phyloP scores from a whole-genome alignment of 2,113 vertebrate genomes.

The Ictalurus punctatus region DNA sequence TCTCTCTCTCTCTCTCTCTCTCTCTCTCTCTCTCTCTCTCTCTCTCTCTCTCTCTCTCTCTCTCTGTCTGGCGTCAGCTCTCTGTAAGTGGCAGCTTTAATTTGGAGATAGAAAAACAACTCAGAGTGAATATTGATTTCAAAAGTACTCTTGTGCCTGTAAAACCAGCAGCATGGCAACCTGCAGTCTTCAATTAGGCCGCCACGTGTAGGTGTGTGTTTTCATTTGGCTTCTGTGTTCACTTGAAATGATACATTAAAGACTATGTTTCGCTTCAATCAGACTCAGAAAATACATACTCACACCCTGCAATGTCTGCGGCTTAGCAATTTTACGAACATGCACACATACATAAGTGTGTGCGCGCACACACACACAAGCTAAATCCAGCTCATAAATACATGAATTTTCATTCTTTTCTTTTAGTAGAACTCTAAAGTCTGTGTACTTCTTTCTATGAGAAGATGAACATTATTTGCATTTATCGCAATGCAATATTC shows the following conservation, averaged over 20 bases:
- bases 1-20: slow-evolving; percentile 30
- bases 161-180: slow-evolving; percentile 72
- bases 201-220: slow-evolving; percentile 81
- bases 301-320: slow-evolving; percentile 72
- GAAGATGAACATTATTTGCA: background rate
- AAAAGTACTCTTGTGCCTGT: slow-evolving; percentile 61
- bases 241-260: slow-evolving; percentile 84
- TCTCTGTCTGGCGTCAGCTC: slow-evolving; percentile 55
- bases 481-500: background rate
- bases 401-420: slow-evolving; percentile 57
- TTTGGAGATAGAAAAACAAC: slow-evolving; percentile 75
- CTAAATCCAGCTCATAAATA: slow-evolving; percentile 70
- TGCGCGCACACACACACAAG: slow-evolving; percentile 45
- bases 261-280: slow-evolving; percentile 82
- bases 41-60: slow-evolving; percentile 30
- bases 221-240: slow-evolving; percentile 77
- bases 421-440: slow-evolving; percentile 41
- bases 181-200: slow-evolving; percentile 84
- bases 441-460: background rate
- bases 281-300: slow-evolving; percentile 84
- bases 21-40: slow-evolving; percentile 8
- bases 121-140: slow-evolving; percentile 76
- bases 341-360: slow-evolving; percentile 63
- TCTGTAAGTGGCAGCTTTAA: slow-evolving; percentile 74
- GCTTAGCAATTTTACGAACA: slow-evolving; percentile 60